Evolutionary conservation across 2,797 vertebrate genomes (phyloP), one percentile per base, ranked within the genome.

Genomic region (Salarias fasciatus): DNA sequence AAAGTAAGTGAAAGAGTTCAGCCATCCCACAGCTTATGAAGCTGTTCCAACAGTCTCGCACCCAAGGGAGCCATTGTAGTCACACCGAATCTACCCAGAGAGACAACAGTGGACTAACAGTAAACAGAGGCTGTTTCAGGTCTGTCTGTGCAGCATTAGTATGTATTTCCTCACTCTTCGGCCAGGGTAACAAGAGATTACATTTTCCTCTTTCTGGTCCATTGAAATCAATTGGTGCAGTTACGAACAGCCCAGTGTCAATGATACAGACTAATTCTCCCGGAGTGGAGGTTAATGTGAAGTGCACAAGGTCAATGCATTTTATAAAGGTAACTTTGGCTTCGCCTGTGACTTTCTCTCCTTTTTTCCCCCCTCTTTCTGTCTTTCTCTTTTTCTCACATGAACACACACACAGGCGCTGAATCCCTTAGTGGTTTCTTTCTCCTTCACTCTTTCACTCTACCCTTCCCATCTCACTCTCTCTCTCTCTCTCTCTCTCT

Each of bases 261-360:
- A 60, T 62, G 63, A 85, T 82, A 47, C 72, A 44, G 37, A 77
- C 69, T 82, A 79, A 82, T 83, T 84, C 60, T 83, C 80, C 18
- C 31, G 11, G 65, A 83, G 66, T 67, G 43, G 61, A 77, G 53
- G 84, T 85, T 88, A 86, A 87, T 87, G 73, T 77, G 77, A 80
- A 67, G 73, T 57, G 60, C 75, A 77, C 80, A 79, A 81, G 83
- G 89, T 91, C 83, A 83, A 55, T 69, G 74, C 62, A 50, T 80
- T 87, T 35, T 57, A 53, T 55, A 77, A 79, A 90, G 80, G 87
- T 85, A 89, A 88, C 81, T 83, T 85, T 82, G 79, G 56, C 70
- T 75, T 72, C 56, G 63, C 52, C 59, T 63, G 54, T 8, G 65
- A 86, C 68, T 70, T 79, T 83, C 31, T 55, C 60, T 31, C 63